Base-by-base conservation (phyloP, 35 echinoderm and acorn worm species). In the Strongylocentrotus purpuratus region DNA sequence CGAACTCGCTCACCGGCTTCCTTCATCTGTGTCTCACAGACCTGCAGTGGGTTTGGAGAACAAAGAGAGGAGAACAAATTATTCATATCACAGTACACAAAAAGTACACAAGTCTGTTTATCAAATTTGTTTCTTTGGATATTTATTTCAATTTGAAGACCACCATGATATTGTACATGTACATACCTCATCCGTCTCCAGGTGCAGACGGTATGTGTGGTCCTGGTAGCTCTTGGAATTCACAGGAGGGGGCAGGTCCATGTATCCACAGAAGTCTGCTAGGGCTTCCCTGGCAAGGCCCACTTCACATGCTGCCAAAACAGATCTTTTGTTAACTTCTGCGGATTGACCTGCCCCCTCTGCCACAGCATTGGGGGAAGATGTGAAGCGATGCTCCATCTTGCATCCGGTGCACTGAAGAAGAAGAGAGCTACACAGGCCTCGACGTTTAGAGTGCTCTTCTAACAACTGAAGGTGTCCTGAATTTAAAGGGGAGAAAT, bases 161-260 rank as follows among this genome's bases (percentile, higher is more conserved):
- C 86, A 18, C 17, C 86, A 25, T 0, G 86, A 31, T 87, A 85
- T 8, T 87, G 9, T 25, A 33, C 22, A 86, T 31, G 25, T 86
- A 25, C 9, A 10, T 87, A 87, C 86, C 86, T 87, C 9, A 33
- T 87, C 17, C 28, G 86, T 87, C 86, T 87, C 17, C 15, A 31
- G 0, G 28, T 87, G 17, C 9, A 87, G 86, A 87, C 33, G 6
- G 28, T 9, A 31, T 10, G 9, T 18, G 86, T 87, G 86, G 7
- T 87, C 7, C 86, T 87, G 86, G 86, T 10, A 87, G 33, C 86
- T 88, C 45, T 88, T 88, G 31, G 7, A 0, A 17, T 35, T 88
- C 9, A 88, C 86, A 15, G 86, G 86, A 88, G 86, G 86, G 7
- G 86, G 86, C 86, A 88, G 32, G 45, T 88, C 86, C 85, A 86